Evolutionary conservation across 2,888 invertebrate species (phyloP), one percentile per base, ranked within the genome.

Genomic region (Spilarctia lutea): DNA sequence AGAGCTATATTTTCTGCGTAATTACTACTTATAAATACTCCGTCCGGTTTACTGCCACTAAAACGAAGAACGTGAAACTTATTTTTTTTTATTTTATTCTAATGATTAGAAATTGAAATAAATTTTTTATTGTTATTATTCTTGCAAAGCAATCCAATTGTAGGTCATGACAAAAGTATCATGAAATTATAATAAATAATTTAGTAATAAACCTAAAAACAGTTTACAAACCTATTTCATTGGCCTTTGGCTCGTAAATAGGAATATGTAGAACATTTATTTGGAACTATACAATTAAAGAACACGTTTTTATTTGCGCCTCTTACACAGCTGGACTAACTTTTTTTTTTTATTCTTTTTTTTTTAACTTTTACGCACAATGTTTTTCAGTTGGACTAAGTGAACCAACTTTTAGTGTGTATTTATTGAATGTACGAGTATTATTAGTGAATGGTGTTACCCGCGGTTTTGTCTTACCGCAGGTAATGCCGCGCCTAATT

Each of bases 231-330:
- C 60, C 20, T n/a, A 48, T 27, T 56, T 35, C 18, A 24, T 24
- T 72, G 80, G 63, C 75, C 75, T 81, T 74, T 75, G 20, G 35
- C 65, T 45, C 18, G 65, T 65, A 56, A 63, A 13, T 71, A 70
- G 71, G 16, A 16, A 68, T 69, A 69, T 78, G 70, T 45, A 20
- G 20, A 56, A 35, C 68, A 72, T n/a, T 80, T 52, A 78, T 78
- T 82, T 76, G 72, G 75, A 75, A 75, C 71, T 75, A 33, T 73
- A 80, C 68, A 75, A 75, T 73, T 45, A 16, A 71, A 3, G 33
- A 65, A 65, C 33, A 56, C 0, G 13, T 42, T 42, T 42, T 0
- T 24, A 6, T 24, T 2, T 52, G 52, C 24, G 8, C 24, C 52
- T 52, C 6, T 24, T 52, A 2, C 24, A 48, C 48, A 48, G 48